These are phyloP conservation scores for Vanessa cardui DNA, from an alignment of 2,888 invertebrate genomes.

Conservation along the genomic window DNA sequence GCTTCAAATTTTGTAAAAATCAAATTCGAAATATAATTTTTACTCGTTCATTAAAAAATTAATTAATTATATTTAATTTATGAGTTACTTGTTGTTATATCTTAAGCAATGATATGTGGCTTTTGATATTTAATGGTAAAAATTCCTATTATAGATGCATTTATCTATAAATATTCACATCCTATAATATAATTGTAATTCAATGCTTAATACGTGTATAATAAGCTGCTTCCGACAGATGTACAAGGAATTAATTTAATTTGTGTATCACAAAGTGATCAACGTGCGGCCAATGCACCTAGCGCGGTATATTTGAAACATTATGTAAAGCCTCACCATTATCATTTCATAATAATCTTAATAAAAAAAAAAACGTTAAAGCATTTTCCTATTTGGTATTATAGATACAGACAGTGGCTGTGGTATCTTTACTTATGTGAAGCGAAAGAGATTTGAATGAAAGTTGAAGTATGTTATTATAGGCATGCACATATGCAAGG, in stretches of 20 bases:
- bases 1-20: constrained; percentile 11
- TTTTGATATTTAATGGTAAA: constrained; percentile 22
- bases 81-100: constrained; percentile 23
- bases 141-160: constrained; percentile 4
- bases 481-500: constrained; percentile 82
- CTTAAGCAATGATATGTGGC: constrained; percentile 22
- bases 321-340: constrained; percentile 72
- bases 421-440: constrained; percentile 82
- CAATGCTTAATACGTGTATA: constrained; percentile 1
- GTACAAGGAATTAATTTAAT: constrained; percentile 1
- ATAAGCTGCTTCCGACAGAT: neutral
- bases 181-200: constrained; percentile 2
- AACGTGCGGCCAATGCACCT: constrained; percentile 68
- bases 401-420: constrained; percentile 83
- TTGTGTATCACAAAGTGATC: constrained; percentile 14
- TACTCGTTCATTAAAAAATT: constrained; percentile 11
- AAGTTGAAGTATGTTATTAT: constrained; percentile 77
- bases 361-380: constrained; percentile 57
- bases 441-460: constrained; percentile 62
- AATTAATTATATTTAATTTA: constrained; percentile 16
- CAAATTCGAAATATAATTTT: constrained; percentile 19
- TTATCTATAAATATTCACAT: constrained; percentile 12
- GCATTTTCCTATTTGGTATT: constrained; percentile 83
- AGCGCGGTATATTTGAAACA: constrained; percentile 66
- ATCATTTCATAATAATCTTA: constrained; percentile 74